Conservation (phyloP, 2,113 vertebrate species). For the Bos taurus region DNA sequence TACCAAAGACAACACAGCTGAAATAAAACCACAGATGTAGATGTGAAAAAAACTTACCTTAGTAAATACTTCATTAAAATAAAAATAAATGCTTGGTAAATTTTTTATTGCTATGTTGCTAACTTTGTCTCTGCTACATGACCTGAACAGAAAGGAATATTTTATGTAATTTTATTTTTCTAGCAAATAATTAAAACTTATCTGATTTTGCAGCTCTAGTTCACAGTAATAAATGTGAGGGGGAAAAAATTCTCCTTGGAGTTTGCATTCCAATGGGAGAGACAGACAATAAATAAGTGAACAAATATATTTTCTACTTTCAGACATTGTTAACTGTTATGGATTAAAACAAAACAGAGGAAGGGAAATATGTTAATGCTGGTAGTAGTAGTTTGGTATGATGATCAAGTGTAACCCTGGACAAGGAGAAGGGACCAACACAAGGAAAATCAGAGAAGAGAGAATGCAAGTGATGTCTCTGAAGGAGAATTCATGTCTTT, state of each 20-base stretch:
- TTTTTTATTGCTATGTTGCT: background rate
- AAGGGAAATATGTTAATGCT: background rate
- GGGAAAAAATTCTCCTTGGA: background rate
- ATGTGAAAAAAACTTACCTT: background rate
- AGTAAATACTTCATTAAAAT: background rate
- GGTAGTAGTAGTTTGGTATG: background rate
- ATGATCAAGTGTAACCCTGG: background rate
- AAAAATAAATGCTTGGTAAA: background rate
- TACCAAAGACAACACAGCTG: background rate
- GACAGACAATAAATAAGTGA: background rate
- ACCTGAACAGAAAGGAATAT: background rate
- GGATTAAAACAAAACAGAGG: background rate
- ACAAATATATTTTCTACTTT: background rate
- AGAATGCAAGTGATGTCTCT: background rate
- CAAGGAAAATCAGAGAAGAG: background rate
- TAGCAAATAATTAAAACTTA: background rate
- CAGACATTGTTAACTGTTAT: background rate
- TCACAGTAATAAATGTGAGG: background rate
- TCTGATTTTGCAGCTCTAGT: background rate
- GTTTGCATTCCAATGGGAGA: background rate
- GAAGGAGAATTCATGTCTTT: background rate
- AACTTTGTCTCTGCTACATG: background rate
- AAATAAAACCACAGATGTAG: background rate
- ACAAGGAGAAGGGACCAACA: background rate
- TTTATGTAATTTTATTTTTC: background rate